Evolutionary conservation across 2,888 invertebrate genomes (phyloP), one percentile per base, ranked within the genome.

Genomic region (Macaria notata): DNA sequence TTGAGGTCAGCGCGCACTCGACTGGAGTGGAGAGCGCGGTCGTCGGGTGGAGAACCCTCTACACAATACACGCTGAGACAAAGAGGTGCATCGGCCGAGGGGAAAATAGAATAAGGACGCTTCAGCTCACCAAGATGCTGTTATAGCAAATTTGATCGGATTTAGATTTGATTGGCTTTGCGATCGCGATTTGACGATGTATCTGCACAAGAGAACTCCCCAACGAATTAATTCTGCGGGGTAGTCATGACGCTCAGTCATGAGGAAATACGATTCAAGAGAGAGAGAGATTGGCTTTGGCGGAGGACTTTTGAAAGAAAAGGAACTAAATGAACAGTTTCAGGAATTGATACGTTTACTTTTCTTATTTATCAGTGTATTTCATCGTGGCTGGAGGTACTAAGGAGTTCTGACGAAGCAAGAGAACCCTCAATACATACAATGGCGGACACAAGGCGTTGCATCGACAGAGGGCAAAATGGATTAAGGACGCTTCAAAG

Each of bases 1-100:
- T 73, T 72, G 72, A 78, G 77, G 75, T 78, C 76, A 77, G 77
- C 67, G 69, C 75, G 77, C 75, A 78, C 80, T 83, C 61, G 71
- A 76, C 70, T 62, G n/a, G 33, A 46, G 49, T 41, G 4, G 19
- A 19, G 19, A 19, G 29, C 46, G 44, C 55, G 2, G 49, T 31
- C 45, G 45, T 30, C 36, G 43, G 3, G 29, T 33, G 36, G 46
- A 8, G 41, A 49, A 68, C 64, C 65, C 78, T 78, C 61, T 47
- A 71, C 56, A 59, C 61, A 66, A 73, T 71, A 53, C 29, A 46
- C 9, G 51, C 33, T 29, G 31, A 46, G 39, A 54, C 54, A 59
- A 54, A 51, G 51, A 46, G 47, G 44, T 59, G 59, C 59, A 59
- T 51, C 51, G 33, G 50, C n/a, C 41, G 9, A 42, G 44, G n/a